Conservation (phyloP, 2,113 vertebrate species). For the Tachysurus fulvidraco region DNA sequence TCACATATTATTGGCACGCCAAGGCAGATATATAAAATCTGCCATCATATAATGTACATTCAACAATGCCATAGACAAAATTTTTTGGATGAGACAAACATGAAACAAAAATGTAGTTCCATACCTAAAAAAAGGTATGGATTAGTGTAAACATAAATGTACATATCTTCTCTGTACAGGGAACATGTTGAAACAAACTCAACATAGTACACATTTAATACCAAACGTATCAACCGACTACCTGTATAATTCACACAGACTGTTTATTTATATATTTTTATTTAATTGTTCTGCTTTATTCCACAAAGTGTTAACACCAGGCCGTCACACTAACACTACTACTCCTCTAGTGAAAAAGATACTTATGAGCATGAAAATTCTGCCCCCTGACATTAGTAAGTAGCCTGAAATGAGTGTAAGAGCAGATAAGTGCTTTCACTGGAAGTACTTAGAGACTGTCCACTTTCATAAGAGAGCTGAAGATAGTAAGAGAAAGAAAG, state of each 20-base stretch:
- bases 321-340: background rate
- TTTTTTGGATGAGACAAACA: background rate
- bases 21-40: background rate
- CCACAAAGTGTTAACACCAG: background rate
- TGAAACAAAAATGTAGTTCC: background rate
- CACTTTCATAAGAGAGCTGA: background rate
- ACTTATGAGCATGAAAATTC: conserved; percentile 11
- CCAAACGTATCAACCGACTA: background rate
- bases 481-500: conserved; percentile 2
- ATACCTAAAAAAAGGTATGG: background rate
- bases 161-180: background rate
- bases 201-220: background rate
- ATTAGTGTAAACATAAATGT: background rate
- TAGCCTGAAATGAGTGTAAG: conserved; percentile 7
- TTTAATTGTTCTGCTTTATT: background rate
- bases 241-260: background rate
- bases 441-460: conserved; percentile 36
- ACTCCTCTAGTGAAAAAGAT: background rate
- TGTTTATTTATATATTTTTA: background rate
- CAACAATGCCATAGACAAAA: background rate
- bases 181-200: background rate
- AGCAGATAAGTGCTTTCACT: conserved; percentile 34
- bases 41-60: background rate
- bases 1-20: background rate
- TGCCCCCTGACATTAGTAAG: conserved; percentile 6